Conservation (phyloP, 2,797 vertebrate genomes). For the Perodicticus potto region DNA sequence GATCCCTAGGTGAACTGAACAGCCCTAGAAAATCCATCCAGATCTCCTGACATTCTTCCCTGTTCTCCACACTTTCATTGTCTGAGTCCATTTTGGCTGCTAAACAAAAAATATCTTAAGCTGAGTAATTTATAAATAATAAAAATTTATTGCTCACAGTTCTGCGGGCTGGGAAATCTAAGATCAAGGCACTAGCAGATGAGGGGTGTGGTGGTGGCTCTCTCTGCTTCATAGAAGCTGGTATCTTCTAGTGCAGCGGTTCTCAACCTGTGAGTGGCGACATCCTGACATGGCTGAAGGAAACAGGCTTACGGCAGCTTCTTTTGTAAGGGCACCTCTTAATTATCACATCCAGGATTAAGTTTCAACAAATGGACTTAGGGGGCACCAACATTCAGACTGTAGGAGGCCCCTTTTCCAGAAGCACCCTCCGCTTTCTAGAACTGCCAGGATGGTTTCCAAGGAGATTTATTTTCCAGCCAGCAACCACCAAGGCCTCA, state of each 20-base stretch:
- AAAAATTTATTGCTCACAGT: not conserved
- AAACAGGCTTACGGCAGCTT: not conserved
- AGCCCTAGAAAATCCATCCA: not conserved
- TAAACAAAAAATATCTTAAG: not conserved
- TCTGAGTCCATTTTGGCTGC: not conserved
- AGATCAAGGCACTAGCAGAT: not conserved
- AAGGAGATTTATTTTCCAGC: not conserved
- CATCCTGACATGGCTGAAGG: not conserved
- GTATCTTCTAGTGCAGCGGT: not conserved
- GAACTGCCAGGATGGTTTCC: not conserved
- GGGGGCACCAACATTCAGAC: not conserved
- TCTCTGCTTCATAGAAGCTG: not conserved
- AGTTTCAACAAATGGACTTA: not conserved
- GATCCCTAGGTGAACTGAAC: not conserved
- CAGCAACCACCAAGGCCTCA: not conserved
- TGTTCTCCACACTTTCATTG: not conserved
- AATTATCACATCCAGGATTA: not conserved
- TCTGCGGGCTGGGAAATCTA: not conserved
- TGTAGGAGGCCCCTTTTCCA: not conserved
- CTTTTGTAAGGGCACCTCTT: not conserved
- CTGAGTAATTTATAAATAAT: not conserved
- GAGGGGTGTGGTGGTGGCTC: not conserved
- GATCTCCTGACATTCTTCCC: not conserved
- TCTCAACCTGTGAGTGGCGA: too few relatives aligned
- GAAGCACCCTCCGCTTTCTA: not conserved